Percentiles rank a stretch among this genome's conserved stretches.
These are phyloP conservation scores for Pterocles orientalis DNA, from an alignment of 2,113 vertebrate genomes.

Conservation along the genomic window DNA sequence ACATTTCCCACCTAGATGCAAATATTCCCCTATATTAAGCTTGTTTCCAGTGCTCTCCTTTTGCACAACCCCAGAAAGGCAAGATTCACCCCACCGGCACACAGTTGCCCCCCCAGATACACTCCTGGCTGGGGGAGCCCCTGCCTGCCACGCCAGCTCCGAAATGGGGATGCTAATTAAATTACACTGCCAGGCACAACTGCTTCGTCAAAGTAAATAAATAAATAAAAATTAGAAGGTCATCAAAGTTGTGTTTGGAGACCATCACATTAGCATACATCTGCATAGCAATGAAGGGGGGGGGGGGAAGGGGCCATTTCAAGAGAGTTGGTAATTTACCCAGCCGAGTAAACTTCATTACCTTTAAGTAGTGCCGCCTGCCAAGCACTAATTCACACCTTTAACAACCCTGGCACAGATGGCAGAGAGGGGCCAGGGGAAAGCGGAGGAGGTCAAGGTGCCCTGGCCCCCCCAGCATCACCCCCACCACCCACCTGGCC, in stretches of 20 bases:
- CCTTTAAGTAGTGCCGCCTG: constrained; percentile 11
- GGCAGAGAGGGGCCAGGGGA: not conserved
- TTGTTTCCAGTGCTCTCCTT: not conserved
- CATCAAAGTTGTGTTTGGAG: constrained; percentile 58
- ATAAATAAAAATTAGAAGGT: constrained; percentile 75
- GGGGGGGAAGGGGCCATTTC: constrained; percentile 1
- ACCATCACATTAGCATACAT: constrained; percentile 64
- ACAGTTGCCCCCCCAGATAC: no score
- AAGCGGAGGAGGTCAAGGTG: constrained; percentile 4
- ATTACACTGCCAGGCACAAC: constrained; percentile 39
- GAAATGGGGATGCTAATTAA: constrained; percentile 14
- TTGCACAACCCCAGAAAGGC: fast-evolving
- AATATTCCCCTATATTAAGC: not conserved
- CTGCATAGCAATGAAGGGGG: constrained; percentile 61
- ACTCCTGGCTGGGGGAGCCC: not conserved
- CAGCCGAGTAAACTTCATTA: constrained; percentile 52
- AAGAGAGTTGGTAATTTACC: constrained; percentile 51
- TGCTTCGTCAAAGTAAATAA: constrained; percentile 63
- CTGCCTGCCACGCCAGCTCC: not conserved
- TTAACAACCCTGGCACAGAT: constrained; percentile 23
- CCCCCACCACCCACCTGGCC: not conserved
- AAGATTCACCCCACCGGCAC: fast-evolving
- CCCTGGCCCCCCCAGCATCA: not conserved
- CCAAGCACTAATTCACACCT: constrained; percentile 42
- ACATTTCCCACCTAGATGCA: not conserved